Evolutionary conservation across 2,113 vertebrate species (phyloP).

Genomic region (Dunckerocampus dactyliophorus): DNA sequence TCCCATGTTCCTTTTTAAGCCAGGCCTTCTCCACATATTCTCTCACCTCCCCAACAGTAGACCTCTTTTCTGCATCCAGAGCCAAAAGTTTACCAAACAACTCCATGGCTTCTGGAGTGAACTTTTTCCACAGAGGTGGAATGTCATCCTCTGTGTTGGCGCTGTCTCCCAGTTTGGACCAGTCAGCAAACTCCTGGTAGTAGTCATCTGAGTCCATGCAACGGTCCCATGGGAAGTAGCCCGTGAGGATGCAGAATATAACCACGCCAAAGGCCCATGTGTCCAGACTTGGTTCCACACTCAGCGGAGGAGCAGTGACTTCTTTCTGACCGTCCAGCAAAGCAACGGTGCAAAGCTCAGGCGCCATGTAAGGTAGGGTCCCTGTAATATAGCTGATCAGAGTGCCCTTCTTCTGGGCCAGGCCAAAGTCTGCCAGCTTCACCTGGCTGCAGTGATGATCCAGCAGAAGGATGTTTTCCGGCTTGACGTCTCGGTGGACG

Average conservation of each 20-base stretch:
- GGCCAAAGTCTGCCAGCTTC: slow-evolving; percentile 89
- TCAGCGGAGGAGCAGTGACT: slow-evolving; percentile 69
- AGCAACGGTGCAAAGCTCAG: slow-evolving; percentile 78
- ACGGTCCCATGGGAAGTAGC: slow-evolving; percentile 92
- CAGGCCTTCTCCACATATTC: slow-evolving; percentile 72
- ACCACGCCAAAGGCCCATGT: slow-evolving; percentile 90
- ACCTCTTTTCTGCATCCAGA: slow-evolving; percentile 70
- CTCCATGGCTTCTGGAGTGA: slow-evolving; percentile 74
- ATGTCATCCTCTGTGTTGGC: slow-evolving; percentile 59
- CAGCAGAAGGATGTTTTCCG: slow-evolving; percentile 87
- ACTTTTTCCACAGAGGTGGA: slow-evolving; percentile 81
- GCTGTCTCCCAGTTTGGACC: slow-evolving; percentile 65
- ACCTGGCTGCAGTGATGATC: slow-evolving; percentile 77
- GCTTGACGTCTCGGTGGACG: slow-evolving; percentile 91
- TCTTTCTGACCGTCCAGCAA: slow-evolving; percentile 59
- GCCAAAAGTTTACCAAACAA: slow-evolving; percentile 83
- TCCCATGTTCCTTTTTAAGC: slow-evolving; percentile 45
- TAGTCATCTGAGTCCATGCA: slow-evolving; percentile 79
- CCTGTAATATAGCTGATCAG: slow-evolving; percentile 82
- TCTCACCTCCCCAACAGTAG: slow-evolving; percentile 65
- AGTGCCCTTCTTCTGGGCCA: slow-evolving; percentile 85
- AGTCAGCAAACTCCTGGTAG: slow-evolving; percentile 86
- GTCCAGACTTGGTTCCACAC: slow-evolving; percentile 84
- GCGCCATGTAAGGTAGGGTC: slow-evolving; percentile 88
- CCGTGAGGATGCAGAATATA: slow-evolving; percentile 90